phyloP scores from a whole-genome alignment of 2,888 invertebrate genomes.

The Monopis laevigella region DNA sequence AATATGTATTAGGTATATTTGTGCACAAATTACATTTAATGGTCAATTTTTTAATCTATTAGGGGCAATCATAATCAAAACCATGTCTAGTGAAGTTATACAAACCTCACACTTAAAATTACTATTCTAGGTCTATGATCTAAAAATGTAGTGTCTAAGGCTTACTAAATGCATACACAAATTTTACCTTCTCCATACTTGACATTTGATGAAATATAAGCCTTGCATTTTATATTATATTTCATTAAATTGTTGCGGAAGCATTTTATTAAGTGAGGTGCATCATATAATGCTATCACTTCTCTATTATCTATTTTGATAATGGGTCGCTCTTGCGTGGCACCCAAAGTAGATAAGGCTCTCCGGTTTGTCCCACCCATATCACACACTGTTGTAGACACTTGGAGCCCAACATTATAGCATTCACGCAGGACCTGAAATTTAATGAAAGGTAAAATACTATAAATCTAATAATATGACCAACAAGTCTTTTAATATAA shows the following conservation, averaged over 20 bases:
- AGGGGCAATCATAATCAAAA: too few species aligned
- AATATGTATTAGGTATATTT: not conserved
- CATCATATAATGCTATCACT: constrained; percentile 16
- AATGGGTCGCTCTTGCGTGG: constrained; percentile 4
- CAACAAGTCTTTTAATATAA: not conserved
- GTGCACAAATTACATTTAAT: not conserved
- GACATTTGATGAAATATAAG: constrained; percentile 6
- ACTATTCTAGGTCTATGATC: too few species aligned
- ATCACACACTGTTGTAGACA: constrained; percentile 11
- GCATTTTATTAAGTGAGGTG: constrained; percentile 17
- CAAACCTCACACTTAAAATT: too few species aligned
- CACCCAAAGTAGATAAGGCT: constrained; percentile 9
- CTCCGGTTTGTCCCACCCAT: constrained; percentile 3
- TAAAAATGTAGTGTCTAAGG: too few species aligned
- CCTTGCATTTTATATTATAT: constrained; percentile 15
- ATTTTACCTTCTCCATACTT: constrained; percentile 1
- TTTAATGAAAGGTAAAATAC: constrained; percentile 7
- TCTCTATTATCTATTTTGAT: constrained; percentile 7
- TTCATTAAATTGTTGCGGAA: constrained; percentile 16
- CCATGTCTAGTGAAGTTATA: too few species aligned
- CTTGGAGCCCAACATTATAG: not conserved
- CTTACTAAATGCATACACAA: too few species aligned
- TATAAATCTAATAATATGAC: not conserved
- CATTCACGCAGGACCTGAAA: constrained; percentile 11
- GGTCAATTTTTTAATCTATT: not conserved